A percentile compares a stretch with the other conserved stretches of the same genome.
Evolutionary conservation across 2,797 vertebrate species (phyloP).

Genomic region (Knipowitschia caucasica): DNA sequence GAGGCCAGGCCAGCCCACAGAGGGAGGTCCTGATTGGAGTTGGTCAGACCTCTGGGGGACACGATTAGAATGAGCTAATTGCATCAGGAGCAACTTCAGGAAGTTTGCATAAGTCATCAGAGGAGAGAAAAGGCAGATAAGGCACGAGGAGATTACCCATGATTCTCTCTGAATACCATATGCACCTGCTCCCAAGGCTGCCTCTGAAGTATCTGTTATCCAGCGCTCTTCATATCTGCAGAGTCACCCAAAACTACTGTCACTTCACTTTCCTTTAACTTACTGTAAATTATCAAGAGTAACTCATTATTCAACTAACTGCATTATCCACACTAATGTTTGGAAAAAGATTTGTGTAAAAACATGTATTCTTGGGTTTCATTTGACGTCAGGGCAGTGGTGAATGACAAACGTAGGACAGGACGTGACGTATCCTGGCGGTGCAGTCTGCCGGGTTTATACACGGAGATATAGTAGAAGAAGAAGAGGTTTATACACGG

Average conservation of each 20-base stretch:
- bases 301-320: too few relatives aligned
- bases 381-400: too few relatives aligned
- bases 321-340: not conserved
- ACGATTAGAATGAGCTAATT: conserved; percentile 75
- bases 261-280: not conserved
- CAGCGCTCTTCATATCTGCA: not conserved
- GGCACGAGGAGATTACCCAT: conserved; percentile 7
- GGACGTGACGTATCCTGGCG: too few relatives aligned
- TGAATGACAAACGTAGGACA: too few relatives aligned
- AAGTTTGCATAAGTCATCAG: conserved; percentile 53
- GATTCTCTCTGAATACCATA: conserved; percentile 1
- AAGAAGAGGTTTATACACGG: too few relatives aligned
- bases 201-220: not conserved
- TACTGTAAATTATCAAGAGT: not conserved
- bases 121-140: conserved; percentile 20
- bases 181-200: not conserved
- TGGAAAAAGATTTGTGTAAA: too few relatives aligned
- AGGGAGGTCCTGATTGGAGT: conserved; percentile 58
- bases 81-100: conserved; percentile 52
- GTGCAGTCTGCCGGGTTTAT: too few relatives aligned
- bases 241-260: not conserved
- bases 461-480: too few relatives aligned
- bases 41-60: conserved; percentile 60
- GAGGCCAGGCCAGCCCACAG: conserved; percentile 50
- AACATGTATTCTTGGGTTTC: too few relatives aligned